Evolutionary conservation across 2,113 vertebrate species (phyloP), one percentile per base, ranked within the genome.

Genomic region (Charina bottae): DNA sequence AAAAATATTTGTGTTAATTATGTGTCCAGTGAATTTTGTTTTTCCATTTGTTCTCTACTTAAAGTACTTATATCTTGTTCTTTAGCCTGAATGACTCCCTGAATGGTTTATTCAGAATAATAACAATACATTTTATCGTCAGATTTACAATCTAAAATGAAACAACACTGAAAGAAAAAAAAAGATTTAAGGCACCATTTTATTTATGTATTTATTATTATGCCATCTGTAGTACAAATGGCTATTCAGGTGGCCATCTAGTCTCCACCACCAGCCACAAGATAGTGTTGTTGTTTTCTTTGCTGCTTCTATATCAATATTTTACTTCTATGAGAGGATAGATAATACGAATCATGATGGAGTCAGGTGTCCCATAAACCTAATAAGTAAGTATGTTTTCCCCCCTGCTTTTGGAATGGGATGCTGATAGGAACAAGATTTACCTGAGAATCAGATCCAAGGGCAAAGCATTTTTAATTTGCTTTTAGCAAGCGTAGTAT

Each of bases 281-380:
- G 33, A 33, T 37, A 78, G 17, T 42, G 17, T 24, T 19, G 42
- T 2, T 86, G 6, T 7, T 89, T 90, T 93, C 49, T 91, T 24
- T 11, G 10, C 62, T 28, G 19, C 93, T 94, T 53, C 93, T 19
- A 78, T 91, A 49, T 64, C 92, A 85, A 33, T 91, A 0, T 92
- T 93, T 17, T 2, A 92, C 11, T 90, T 93, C 42, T 17, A 11
- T 92, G 60, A 42, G 90, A 90, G 60, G 93, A 87, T 28, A 92
- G 56, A 37, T 92, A 93, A 90, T 55, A 91, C 37, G 37, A 37
- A 37, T 42, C 46, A n/a, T 68, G 5, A 28, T 68, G 72, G 72
- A 37, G 13, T 9, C 33, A 1, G 2, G 17, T n/a, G 19, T 42
- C 37, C 7, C 72, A 78, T 21, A 78, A 37, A 78, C 42, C 17